Evolutionary conservation across 1,140 invertebrate genomes (phyloP).

Genomic region (Zelostemma sp.): DNA sequence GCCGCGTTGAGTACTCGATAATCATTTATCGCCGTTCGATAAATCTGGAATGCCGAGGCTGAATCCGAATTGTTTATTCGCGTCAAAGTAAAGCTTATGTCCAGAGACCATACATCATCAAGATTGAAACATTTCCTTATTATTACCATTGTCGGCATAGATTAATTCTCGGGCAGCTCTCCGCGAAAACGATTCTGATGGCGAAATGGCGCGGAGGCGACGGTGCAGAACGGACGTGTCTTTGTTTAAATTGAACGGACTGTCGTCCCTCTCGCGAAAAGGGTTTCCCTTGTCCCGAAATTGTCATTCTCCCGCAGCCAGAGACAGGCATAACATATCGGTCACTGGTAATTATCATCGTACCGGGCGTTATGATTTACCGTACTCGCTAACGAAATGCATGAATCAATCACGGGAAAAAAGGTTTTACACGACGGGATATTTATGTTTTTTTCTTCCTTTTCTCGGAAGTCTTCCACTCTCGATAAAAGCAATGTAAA

Average conservation of each 20-base stretch:
- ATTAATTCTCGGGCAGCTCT: constrained; percentile 62
- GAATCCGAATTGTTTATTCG: constrained; percentile 46
- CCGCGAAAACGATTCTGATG: constrained; percentile 50
- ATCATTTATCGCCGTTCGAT: background rate
- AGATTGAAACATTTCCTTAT: constrained; percentile 71
- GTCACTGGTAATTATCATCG: constrained; percentile 22
- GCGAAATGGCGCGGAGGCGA: constrained; percentile 38
- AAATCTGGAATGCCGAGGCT: too few species aligned
- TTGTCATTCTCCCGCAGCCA: constrained; percentile 29
- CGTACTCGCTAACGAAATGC: background rate
- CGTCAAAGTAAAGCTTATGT: constrained; percentile 49
- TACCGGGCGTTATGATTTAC: background rate
- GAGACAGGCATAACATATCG: constrained; percentile 37
- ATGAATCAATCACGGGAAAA: too few species aligned
- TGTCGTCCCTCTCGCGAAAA: constrained; percentile 51
- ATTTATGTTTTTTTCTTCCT: background rate
- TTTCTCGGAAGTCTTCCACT: constrained; percentile 18
- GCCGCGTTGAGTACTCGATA: background rate
- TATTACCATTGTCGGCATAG: constrained; percentile 69
- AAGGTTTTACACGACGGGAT: background rate
- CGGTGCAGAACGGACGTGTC: constrained; percentile 53
- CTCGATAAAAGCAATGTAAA: constrained; percentile 44
- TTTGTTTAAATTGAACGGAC: constrained; percentile 64
- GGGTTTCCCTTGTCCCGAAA: constrained; percentile 47
- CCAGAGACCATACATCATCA: constrained; percentile 67